phyloP scores from a whole-genome alignment of 2,113 vertebrate species.

The Gnathonemus echidnorhynchus region DNA sequence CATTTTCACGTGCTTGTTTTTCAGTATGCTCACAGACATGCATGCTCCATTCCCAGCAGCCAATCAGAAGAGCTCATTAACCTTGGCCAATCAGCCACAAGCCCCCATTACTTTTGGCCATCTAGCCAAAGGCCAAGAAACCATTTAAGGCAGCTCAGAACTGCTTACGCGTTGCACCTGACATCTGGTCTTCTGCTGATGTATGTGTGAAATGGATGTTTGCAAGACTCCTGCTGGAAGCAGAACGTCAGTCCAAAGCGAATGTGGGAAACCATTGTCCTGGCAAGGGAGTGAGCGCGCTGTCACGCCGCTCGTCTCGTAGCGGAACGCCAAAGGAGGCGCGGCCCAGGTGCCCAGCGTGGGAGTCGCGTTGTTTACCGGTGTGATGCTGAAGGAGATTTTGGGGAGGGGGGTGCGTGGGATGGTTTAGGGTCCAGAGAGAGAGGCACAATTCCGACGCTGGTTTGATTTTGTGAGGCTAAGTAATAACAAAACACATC shows the following conservation, averaged over 20 bases:
- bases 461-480: not conserved
- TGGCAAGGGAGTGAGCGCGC: not conserved
- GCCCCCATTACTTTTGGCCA: not conserved
- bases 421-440: not conserved
- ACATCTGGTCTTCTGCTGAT: not conserved
- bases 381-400: not conserved
- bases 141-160: not conserved
- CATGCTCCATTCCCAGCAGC: not conserved
- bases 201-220: not conserved
- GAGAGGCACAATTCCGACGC: not conserved
- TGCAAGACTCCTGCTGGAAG: not conserved
- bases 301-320: not conserved
- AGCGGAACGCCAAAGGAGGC: not conserved
- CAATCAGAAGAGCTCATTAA: not conserved
- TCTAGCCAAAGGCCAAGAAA: not conserved
- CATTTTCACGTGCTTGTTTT: not conserved
- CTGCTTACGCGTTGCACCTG: not conserved
- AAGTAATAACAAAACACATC: not conserved
- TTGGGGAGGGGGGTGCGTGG: not conserved
- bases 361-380: not conserved
- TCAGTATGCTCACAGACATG: not conserved
- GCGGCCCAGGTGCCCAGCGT: not conserved
- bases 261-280: not conserved
- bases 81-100: not conserved
- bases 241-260: not conserved